Conservation (phyloP, 2,797 vertebrate species). For the Calcarius lapponicus region DNA sequence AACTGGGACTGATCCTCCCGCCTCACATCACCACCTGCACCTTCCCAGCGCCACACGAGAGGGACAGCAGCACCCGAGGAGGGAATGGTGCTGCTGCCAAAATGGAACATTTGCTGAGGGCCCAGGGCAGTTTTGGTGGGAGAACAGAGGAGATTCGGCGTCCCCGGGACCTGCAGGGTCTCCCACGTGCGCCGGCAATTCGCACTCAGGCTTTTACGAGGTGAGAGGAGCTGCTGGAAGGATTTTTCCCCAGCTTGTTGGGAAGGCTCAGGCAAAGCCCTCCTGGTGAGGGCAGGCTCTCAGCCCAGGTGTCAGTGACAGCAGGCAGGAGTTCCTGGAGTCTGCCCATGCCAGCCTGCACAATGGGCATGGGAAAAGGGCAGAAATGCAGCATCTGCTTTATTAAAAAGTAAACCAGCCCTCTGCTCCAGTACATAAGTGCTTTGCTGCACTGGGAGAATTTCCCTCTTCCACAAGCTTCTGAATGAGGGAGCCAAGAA, state of each 20-base stretch:
- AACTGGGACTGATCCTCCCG: background rate
- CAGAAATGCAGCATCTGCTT: background rate
- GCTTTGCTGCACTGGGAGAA: background rate
- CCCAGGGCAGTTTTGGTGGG: background rate
- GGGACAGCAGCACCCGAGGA: background rate
- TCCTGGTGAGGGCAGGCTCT: background rate
- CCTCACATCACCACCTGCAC: accelerated
- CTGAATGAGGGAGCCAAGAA: background rate
- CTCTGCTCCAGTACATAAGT: background rate
- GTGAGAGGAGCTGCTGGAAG: constrained; percentile 56
- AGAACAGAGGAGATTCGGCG: background rate
- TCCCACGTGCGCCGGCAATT: background rate
- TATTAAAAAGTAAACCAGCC: accelerated
- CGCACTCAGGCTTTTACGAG: background rate
- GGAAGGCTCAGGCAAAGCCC: background rate
- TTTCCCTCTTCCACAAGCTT: background rate
- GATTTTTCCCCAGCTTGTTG: background rate
- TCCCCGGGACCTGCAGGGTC: background rate
- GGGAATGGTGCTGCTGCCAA: background rate
- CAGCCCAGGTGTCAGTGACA: background rate
- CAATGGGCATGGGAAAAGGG: background rate
- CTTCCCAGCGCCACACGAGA: background rate
- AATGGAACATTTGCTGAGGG: background rate
- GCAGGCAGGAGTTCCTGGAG: background rate
- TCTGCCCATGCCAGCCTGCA: background rate